A percentile compares a stretch with the other conserved stretches of the same genome.
Evolutionary conservation across 2,113 vertebrate genomes (phyloP).

Genomic region (Talpa occidentalis): DNA sequence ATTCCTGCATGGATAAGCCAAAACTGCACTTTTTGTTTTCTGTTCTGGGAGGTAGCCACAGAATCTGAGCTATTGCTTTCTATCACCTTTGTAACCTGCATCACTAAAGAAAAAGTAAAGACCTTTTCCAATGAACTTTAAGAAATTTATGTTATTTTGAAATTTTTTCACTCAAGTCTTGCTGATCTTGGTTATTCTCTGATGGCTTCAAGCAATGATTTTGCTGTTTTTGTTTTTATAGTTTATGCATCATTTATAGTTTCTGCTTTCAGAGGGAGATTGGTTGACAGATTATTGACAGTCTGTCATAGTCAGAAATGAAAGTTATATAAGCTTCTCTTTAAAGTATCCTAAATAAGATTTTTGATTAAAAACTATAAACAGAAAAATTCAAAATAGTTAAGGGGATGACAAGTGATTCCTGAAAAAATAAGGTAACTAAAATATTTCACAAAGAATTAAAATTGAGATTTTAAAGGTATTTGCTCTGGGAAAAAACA

Average conservation of each 20-base stretch:
- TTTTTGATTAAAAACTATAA: not conserved
- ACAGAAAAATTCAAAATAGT: not conserved
- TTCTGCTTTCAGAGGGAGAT: not conserved
- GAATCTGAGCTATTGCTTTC: too few species aligned
- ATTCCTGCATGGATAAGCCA: not conserved
- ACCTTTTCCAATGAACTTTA: not conserved
- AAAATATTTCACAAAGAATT: constrained; percentile 23
- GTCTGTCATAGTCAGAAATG: not conserved
- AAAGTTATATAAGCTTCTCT: not conserved
- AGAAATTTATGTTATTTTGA: not conserved
- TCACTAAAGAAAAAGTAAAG: not conserved
- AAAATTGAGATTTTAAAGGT: not conserved
- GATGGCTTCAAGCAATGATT: not conserved
- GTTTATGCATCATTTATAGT: not conserved
- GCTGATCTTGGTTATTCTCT: not conserved
- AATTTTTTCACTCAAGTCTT: not conserved
- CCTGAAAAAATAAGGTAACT: not conserved
- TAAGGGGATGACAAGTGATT: not conserved
- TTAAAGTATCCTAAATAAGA: not conserved
- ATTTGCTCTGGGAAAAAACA: constrained; percentile 25
- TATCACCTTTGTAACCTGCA: not conserved
- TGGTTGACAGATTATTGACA: not conserved
- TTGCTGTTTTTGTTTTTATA: not conserved
- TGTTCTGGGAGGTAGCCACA: not conserved
- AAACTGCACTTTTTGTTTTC: not conserved